Conservation (phyloP, 2,113 vertebrate genomes). For the Mastomys natalensis region DNA sequence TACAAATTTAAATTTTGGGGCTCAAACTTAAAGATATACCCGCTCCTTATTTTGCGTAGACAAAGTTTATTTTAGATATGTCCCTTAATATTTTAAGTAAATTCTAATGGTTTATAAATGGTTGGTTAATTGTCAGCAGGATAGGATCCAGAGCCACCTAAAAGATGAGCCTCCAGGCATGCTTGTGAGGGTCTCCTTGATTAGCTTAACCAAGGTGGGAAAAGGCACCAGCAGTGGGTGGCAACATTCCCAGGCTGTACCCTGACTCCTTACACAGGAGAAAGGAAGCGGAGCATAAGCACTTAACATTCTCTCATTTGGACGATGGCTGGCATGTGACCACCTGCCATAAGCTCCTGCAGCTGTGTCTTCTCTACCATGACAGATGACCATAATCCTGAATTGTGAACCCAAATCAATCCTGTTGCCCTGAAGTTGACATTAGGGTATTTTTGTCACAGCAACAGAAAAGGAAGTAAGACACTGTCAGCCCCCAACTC, state of each 20-base stretch:
- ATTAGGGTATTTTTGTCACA: background rate
- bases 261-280: background rate
- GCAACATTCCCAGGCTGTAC: background rate
- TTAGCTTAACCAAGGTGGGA: background rate
- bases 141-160: background rate
- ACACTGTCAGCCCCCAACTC: background rate
- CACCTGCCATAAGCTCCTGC: background rate
- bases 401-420: no score
- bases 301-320: background rate
- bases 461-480: no score
- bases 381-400: background rate
- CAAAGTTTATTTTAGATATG: conserved; percentile 28
- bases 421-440: background rate
- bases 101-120: background rate
- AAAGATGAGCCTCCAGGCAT: no score
- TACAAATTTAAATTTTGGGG: conserved; percentile 38
- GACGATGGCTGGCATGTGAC: background rate
- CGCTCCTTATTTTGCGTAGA: background rate
- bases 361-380: background rate
- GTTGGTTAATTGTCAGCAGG: background rate
- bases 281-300: background rate
- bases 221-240: background rate
- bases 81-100: conserved; percentile 57
- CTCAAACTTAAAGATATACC: background rate
- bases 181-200: background rate